Evolutionary conservation across 2,797 vertebrate species (phyloP).

Genomic region (Brachyalestes nurse): DNA sequence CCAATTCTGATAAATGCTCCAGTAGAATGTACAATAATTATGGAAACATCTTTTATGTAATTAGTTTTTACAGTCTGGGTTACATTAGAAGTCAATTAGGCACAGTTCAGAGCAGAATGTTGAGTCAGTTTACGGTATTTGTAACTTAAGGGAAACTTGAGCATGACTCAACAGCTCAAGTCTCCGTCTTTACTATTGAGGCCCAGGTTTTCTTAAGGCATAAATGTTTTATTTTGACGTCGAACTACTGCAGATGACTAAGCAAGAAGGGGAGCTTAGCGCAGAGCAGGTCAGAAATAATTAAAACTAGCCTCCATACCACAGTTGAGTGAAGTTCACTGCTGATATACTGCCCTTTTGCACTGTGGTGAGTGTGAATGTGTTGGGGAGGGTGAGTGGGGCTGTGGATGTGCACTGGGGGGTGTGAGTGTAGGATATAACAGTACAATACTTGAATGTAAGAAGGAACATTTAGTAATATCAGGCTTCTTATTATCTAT

Average conservation of each 20-base stretch:
- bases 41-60: constrained; percentile 4
- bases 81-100: not conserved
- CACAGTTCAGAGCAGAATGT: not conserved
- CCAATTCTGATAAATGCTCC: not conserved
- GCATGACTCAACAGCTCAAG: not conserved
- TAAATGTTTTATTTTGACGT: constrained; percentile 3
- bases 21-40: not conserved
- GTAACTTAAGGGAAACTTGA: not conserved
- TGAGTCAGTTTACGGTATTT: not conserved
- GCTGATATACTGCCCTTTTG: not conserved
- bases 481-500: too few species aligned
- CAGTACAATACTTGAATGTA: not conserved
- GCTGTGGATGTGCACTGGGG: not conserved
- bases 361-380: constrained; percentile 7
- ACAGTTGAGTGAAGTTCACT: not conserved
- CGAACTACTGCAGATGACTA: not conserved
- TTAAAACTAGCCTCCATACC: not conserved
- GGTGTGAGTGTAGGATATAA: not conserved
- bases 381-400: not conserved
- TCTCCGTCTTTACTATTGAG: not conserved
- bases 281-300: constrained; percentile 28
- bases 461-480: not conserved
- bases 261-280: constrained; percentile 12
- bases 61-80: not conserved
- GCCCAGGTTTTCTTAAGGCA: not conserved